Evolutionary conservation across 2,797 vertebrate species (phyloP), one percentile per base, ranked within the genome.

Genomic region (Coranthus polyacanthus): DNA sequence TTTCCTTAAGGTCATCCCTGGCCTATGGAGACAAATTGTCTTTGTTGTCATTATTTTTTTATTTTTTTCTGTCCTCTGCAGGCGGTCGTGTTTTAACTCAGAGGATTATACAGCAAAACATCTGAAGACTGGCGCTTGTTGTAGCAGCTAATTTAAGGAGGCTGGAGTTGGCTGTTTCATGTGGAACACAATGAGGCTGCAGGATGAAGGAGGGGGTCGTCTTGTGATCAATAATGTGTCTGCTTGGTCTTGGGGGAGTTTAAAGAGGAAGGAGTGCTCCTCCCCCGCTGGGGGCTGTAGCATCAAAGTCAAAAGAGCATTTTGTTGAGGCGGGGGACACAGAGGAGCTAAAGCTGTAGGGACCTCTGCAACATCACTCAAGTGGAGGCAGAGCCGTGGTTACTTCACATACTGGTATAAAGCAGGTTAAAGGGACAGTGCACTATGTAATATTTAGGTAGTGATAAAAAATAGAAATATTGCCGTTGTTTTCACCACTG

Each of bases 1-100:
- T 87, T 81, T 85, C 83, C 73, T 81, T 81, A 70, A 78, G 76
- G 81, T 85, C 86, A 81, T 59, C 36, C 4, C 3, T 0, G 24
- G 52, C 16, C 50, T 29, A 38, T 43, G 24, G 59, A 82, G 73
- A 81, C 72, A 62, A 67, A 81, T 32, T n/a, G 17, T 21, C 21
- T 43, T 60, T 55, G 26, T 61, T 54, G 45, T 55, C 52, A 17
- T 69, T 55, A 24, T 61, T 57, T 66, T 54, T 50, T 39, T n/a
- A n/a, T 16, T 36, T 41, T 43, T 75, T 68, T 29, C 26, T n/a
- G n/a, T n/a, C 26, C 8, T 29, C 26, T 67, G 75, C 69, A 78
- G 69, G 81, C 15, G 3, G 15, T 4, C 6, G 17, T 51, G 50
- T 64, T 62, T 60, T 45, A 37, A 56, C 15, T 45, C 2, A 0